Conservation (phyloP, 2,888 invertebrate species). For the Drosophila villosipedis region DNA sequence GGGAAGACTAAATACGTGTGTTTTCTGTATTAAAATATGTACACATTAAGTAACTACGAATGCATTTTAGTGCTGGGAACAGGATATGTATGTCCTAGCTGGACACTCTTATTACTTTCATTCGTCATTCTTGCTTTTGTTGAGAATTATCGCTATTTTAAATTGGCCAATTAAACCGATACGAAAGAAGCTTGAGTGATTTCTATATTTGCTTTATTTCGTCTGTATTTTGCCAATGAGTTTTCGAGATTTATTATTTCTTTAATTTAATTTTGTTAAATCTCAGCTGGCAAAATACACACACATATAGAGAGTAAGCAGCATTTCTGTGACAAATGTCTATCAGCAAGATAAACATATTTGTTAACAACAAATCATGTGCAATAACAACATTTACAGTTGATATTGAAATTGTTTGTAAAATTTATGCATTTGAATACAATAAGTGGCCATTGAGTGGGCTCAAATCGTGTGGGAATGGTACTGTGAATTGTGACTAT, state of each 20-base stretch:
- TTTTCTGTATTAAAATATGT: neutral
- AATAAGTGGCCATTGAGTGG: constrained; percentile 28
- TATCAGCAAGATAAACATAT: neutral
- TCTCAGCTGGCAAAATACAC: neutral
- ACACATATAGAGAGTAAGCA: neutral
- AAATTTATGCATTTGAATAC: constrained; percentile 16
- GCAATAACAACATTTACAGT: constrained; percentile 53
- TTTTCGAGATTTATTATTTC: neutral
- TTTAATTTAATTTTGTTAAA: neutral
- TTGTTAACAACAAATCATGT: constrained; percentile 21
- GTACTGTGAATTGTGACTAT: constrained; percentile 12
- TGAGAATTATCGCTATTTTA: neutral
- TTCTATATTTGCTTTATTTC: neutral
- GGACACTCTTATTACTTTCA: neutral
- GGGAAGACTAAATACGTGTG: neutral
- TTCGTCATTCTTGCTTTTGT: neutral
- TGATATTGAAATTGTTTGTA: constrained; percentile 26
- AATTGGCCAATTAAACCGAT: neutral
- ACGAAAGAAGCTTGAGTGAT: neutral
- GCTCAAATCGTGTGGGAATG: constrained; percentile 8
- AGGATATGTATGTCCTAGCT: neutral
- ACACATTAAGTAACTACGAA: neutral
- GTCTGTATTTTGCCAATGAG: neutral
- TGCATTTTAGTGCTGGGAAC: neutral
- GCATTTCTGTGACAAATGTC: neutral